Base-by-base conservation (phyloP, 2,888 invertebrate species). In the Cryptus armator region DNA sequence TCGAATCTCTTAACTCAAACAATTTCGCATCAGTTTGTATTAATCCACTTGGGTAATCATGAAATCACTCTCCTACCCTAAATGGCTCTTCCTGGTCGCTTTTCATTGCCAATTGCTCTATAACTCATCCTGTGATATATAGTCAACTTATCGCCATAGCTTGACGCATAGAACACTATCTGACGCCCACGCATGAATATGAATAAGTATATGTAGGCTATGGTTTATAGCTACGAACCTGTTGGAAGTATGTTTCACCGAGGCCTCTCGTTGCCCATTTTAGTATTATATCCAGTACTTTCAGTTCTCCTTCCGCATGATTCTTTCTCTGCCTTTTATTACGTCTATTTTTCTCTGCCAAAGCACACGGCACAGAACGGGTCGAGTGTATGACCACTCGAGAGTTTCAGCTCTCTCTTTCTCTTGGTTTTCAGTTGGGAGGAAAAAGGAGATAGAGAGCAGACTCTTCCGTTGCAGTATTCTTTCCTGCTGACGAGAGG, bases 401-500 rank as follows among this genome's bases (percentile, higher is more conserved):
- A 71, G 53, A 53, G n/a, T 32, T 4, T 6, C 10, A 19, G 51
- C 53, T 48, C 48, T 14, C 48, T 14, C 48, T 14, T n/a, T 48
- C 48, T 4, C 12, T 48, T 2, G 14, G 48, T 48, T 48, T 48
- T 53, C 37, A 4, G 71, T 71, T 70, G 46, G 71, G 37, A 3
- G 37, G 9, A 48, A 37, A 32, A 2, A 48, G 24, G 44, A 51
- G 24, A 70, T 14, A 56, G 16, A 71, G 53, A 4, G 14, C 43
- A 53, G 43, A 56, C 7, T 53, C 53, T 70, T 53, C 53, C 71
- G 53, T 53, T 56, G 53, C 71, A 71, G 53, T 71, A 71, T 71
- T 71, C 71, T 71, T 71, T 71, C 53, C 53, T 71, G 71, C 71
- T 71, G 71, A 71, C 53, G 71, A 71, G 53, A 71, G 71, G 14